Evolutionary conservation across 1,140 invertebrate genomes (phyloP).

Genomic region (Apolygus lucorum): DNA sequence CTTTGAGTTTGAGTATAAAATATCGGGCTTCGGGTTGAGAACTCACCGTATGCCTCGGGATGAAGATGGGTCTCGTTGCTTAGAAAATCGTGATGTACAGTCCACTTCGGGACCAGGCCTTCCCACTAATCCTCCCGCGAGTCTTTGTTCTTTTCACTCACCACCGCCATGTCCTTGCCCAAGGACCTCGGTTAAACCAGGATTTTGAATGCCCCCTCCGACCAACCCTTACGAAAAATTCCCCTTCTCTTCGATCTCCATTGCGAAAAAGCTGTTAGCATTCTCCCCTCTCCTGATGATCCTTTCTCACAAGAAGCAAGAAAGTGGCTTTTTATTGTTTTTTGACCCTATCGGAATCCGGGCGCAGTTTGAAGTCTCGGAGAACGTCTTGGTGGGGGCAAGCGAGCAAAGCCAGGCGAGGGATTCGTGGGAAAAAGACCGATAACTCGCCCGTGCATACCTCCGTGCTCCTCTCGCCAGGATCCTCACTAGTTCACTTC

Average conservation of each 20-base stretch:
- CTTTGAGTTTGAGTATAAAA: background rate
- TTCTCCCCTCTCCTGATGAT: background rate
- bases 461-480: constrained; percentile 3
- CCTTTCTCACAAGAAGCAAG: background rate
- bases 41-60: background rate
- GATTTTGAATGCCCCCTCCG: background rate
- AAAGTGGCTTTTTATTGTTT: constrained; percentile 6
- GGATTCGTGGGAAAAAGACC: constrained; percentile 16
- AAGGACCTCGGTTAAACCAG: background rate
- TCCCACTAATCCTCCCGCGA: constrained; percentile 2
- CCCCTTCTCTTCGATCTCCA: background rate
- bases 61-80: background rate
- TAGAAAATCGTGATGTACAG: constrained; percentile 8
- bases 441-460: constrained; percentile 11
- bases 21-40: background rate
- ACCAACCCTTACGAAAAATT: background rate
- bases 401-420: background rate
- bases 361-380: constrained; percentile 14
- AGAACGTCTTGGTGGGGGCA: background rate
- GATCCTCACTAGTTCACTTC: constrained; percentile 10
- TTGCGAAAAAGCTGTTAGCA: too few relatives aligned
- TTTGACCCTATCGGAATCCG: constrained; percentile 7
- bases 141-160: constrained; percentile 6
- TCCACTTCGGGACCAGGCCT: background rate
- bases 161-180: constrained; percentile 5